Base-by-base conservation (phyloP, 2,113 vertebrate genomes). In the Saccopteryx bilineata region DNA sequence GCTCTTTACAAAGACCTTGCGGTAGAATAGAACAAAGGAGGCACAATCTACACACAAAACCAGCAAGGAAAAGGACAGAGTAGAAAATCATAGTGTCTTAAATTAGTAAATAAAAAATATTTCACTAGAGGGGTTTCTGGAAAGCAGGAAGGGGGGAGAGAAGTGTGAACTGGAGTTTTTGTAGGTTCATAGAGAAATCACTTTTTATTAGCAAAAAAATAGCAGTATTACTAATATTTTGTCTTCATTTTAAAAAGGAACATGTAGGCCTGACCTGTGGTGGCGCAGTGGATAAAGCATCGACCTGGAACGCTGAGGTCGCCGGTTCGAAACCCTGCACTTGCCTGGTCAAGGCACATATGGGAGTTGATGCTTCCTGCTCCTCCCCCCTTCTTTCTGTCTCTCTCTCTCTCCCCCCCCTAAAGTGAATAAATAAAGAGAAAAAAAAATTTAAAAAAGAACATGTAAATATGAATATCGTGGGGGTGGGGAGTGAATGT, bases 201-300 rank as follows among this genome's bases (percentile, higher is more conserved):
- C 39, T 56, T 95, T 91, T 94, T 93, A 79, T 66, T 76, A 83
- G 66, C 5, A 68, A 92, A 54, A 75, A 75, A 78, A 52, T 56
- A 88, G 31, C 9, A 78, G 12, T 15, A 26, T 89, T 56, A 68
- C 5, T 6, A 50, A 89, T 46, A 78, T 60, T 1, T 11, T 50
- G 2, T 52, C 52, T 50, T 83, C 58, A 72, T n/a, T 54, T 39
- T 56, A 48, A 78, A n/a, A n/a, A n/a, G n/a, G n/a, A n/a, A n/a
- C n/a, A n/a, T n/a, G n/a, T n/a, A n/a, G n/a, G n/a, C n/a, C n/a
- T n/a, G n/a, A n/a, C n/a, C n/a, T n/a, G n/a, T n/a, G n/a, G n/a
- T n/a, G n/a, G n/a, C n/a, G n/a, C n/a, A n/a, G n/a, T n/a, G n/a
- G n/a, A n/a, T n/a, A n/a, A n/a, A n/a, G n/a, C n/a, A n/a, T n/a